Conservation (phyloP, 2,113 vertebrate species). For the Larimichthys polyactis region DNA sequence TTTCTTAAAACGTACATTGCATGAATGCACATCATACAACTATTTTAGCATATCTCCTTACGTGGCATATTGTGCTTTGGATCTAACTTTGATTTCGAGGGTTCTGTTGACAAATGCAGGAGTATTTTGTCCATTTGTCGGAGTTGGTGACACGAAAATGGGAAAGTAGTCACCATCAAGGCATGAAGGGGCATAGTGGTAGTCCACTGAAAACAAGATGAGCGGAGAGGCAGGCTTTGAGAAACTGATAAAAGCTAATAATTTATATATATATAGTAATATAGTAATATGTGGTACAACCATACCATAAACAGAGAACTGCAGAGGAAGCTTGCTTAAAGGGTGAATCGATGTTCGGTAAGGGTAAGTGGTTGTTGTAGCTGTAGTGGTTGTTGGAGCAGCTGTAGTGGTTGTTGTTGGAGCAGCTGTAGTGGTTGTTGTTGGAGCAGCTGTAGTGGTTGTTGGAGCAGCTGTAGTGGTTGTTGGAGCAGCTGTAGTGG, state of each 20-base stretch:
- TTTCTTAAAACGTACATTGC: background rate
- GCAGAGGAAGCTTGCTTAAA: conserved; percentile 60
- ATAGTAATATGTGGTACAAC: no score
- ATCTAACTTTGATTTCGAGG: background rate
- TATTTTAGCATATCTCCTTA: conserved; percentile 9
- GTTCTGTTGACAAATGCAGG: background rate
- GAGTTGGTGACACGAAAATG: background rate
- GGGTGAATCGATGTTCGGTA: background rate
- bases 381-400: background rate
- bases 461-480: no score
- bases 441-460: no score
- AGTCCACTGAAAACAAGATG: background rate
- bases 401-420: no score
- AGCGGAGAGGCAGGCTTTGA: background rate
- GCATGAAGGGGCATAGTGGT: background rate
- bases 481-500: no score
- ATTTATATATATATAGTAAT: no score
- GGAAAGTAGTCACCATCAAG: background rate
- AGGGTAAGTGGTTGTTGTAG: background rate
- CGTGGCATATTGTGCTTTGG: background rate
- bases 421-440: no score
- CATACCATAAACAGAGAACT: conserved; percentile 57
- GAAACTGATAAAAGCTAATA: background rate
- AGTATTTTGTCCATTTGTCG: background rate
- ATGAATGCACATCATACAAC: background rate